Base-by-base conservation (phyloP, 2,888 invertebrate genomes). In the Strigamia maritima region DNA sequence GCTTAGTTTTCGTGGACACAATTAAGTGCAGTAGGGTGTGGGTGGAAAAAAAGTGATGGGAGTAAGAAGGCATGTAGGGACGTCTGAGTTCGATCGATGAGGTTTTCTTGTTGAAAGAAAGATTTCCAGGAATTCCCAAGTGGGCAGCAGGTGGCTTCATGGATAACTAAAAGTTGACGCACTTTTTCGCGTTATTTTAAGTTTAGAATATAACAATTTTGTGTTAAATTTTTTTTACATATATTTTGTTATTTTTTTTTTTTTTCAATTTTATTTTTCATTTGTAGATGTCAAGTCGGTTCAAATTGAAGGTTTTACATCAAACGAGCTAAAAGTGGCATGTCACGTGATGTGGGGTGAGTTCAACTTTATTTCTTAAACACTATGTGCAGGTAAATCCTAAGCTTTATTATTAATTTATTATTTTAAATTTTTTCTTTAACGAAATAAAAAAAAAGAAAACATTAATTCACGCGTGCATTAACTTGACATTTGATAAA, bases 71-170 rank as follows among this genome's bases (percentile, higher is more conserved):
- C 54, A 19, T 54, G 54, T 54, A 54, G 54, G 54, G 54, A 19
- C 54, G 54, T 19, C 19, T 54, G 54, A 19, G 54, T 22, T 54
- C 3, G 54, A 54, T 54, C 54, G 54, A 54, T 54, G 54, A 22
- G 54, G 54, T 54, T 54, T 54, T 54, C 54, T 54, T 54, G 54
- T 54, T 54, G 54, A 54, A 54, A 54, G 54, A 54, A 54, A 54
- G 54, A 54, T 54, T 54, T 54, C 54, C 7, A 54, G 22, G 22
- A 54, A 54, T 54, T 19, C 54, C 54, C 54, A 54, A 54, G 54
- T 54, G 54, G 54, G 54, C 54, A 54, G 54, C 54, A 54, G 54
- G 54, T 54, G 54, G 54, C 54, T 54, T 22, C 54, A 19, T 54
- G n/a, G 54, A 22, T 54, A 54, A 54, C 16, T 19, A 54, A 54